Evolutionary conservation across 1,140 invertebrate species (phyloP).

Genomic region (Drosophila mauritiana): DNA sequence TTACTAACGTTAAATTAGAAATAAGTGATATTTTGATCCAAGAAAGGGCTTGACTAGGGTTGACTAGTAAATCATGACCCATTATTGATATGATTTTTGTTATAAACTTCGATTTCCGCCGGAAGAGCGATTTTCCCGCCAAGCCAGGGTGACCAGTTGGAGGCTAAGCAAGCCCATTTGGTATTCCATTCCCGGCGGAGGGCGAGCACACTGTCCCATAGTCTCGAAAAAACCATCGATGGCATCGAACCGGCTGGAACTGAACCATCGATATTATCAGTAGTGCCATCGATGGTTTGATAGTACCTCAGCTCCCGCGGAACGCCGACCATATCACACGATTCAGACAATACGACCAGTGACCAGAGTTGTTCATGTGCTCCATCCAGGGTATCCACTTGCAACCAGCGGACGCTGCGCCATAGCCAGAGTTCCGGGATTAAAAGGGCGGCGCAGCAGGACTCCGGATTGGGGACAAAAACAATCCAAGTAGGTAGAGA

Average conservation of each 20-base stretch:
- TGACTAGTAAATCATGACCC: too few relatives aligned
- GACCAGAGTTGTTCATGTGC: constrained; percentile 3
- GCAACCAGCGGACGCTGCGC: constrained; percentile 26
- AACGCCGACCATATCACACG: background rate
- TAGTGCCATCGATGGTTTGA: constrained; percentile 2
- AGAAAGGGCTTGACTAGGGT: too few relatives aligned
- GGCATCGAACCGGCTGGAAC: background rate
- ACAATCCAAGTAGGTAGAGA: constrained; percentile 14
- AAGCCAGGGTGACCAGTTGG: background rate
- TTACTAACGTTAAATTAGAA: too few relatives aligned
- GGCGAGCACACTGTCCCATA: background rate
- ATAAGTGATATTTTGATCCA: too few relatives aligned
- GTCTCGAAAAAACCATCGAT: constrained; percentile 3
- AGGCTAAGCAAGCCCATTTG: background rate
- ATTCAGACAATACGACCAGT: constrained; percentile 2
- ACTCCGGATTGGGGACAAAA: background rate
- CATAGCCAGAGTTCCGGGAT: constrained; percentile 36
- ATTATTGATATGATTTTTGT: too few relatives aligned
- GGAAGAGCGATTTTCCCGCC: background rate
- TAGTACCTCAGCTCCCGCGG: background rate
- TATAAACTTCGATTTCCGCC: background rate
- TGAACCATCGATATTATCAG: constrained; percentile 1
- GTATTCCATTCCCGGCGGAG: background rate
- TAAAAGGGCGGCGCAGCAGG: constrained; percentile 32
- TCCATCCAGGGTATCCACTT: background rate